Percentiles rank a stretch among this genome's conserved stretches.
Conservation (phyloP, 2,113 vertebrate genomes). For the Lucifuga dentata region DNA sequence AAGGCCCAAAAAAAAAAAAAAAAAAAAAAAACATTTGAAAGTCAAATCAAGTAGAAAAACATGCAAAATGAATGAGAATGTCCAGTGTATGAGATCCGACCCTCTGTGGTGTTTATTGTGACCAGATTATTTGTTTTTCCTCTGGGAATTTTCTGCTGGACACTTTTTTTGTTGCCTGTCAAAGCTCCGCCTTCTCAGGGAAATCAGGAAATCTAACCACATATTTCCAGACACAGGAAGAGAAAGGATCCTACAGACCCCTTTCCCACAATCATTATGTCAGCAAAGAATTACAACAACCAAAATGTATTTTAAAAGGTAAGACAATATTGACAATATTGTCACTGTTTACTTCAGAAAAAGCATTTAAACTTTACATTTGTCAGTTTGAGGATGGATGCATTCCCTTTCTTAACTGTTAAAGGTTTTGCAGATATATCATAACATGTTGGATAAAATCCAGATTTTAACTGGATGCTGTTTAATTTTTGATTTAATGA, state of each 20-base stretch:
- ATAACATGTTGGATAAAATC: slow-evolving; percentile 1
- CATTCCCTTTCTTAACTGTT: background rate
- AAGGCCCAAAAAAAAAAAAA: background rate
- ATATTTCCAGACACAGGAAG: background rate
- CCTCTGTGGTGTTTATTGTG: background rate
- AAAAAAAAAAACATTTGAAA: background rate
- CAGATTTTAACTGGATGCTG: background rate
- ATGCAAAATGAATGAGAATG: background rate
- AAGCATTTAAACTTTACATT: background rate
- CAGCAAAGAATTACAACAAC: background rate
- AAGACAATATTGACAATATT: slow-evolving; percentile 1
- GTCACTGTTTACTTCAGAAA: background rate
- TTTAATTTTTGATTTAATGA: background rate
- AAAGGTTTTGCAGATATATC: slow-evolving; percentile 10
- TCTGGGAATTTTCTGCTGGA: background rate
- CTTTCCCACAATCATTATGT: slow-evolving; percentile 11
- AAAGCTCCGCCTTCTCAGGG: background rate
- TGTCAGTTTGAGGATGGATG: slow-evolving; percentile 5
- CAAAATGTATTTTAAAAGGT: background rate
- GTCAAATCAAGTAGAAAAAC: background rate
- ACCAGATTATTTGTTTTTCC: background rate
- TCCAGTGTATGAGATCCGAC: background rate
- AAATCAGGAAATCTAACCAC: background rate
- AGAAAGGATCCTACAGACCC: background rate
- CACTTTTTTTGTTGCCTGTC: background rate